Percentiles rank a stretch among this genome's conserved stretches.
Evolutionary conservation across 2,797 vertebrate genomes (phyloP).

Genomic region (Parotocinclus haroldoi): DNA sequence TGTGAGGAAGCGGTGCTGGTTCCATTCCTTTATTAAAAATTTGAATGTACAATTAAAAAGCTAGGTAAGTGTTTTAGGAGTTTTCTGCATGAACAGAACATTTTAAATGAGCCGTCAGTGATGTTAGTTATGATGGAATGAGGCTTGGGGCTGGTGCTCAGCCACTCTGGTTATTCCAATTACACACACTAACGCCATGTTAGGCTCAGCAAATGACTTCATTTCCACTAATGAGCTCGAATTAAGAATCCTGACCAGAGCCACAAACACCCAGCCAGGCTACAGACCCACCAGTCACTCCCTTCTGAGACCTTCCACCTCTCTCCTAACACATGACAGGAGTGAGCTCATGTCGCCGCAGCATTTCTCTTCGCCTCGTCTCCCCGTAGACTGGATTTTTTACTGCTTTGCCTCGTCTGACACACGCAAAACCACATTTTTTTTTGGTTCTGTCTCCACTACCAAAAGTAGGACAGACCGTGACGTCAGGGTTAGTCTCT

Average conservation of each 20-base stretch:
- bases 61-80: no score
- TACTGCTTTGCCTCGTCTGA: not conserved
- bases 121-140: no score
- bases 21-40: no score
- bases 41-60: no score
- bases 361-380: no score
- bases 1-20: no score
- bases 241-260: conserved; percentile 35
- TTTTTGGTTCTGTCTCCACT: conserved; percentile 26
- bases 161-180: conserved; percentile 47
- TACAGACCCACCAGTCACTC: not conserved
- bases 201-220: conserved; percentile 62
- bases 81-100: no score
- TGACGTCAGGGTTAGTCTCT: conserved; percentile 37
- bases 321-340: no score
- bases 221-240: conserved; percentile 60
- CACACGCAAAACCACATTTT: conserved; percentile 6
- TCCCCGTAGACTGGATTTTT: conserved; percentile 8
- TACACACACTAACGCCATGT: conserved; percentile 51
- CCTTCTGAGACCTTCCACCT: no score
- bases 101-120: not conserved
- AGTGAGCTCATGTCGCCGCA: no score
- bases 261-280: conserved; percentile 23
- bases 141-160: conserved; percentile 23
- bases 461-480: conserved; percentile 46